These are phyloP conservation scores for Congeria kusceri DNA, from an alignment of 2,888 invertebrate genomes.

Conservation along the genomic window DNA sequence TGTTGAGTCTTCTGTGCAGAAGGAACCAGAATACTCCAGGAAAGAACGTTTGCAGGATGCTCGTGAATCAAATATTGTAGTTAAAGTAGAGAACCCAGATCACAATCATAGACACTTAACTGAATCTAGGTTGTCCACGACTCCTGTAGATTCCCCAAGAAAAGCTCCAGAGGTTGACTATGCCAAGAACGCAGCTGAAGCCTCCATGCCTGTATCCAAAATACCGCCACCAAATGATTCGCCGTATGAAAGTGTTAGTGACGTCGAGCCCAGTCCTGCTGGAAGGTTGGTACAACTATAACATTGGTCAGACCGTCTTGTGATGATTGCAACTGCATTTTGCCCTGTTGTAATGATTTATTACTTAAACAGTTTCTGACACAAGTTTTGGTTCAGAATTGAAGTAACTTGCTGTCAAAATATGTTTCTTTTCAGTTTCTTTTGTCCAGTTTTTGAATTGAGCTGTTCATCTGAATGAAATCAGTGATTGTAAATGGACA, in stretches of 20 bases:
- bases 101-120: conserved; percentile 35
- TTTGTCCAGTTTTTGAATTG: too few relatives aligned
- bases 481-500: too few relatives aligned
- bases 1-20: conserved; percentile 32
- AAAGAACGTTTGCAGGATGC: conserved; percentile 63
- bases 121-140: not conserved
- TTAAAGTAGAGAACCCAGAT: conserved; percentile 74
- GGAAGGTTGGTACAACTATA: conserved; percentile 65
- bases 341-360: too few relatives aligned
- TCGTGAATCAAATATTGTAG: conserved; percentile 72
- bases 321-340: too few relatives aligned
- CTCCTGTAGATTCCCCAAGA: conserved; percentile 38
- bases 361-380: too few relatives aligned
- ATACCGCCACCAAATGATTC: conserved; percentile 91
- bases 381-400: too few relatives aligned
- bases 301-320: not conserved
- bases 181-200: too few relatives aligned
- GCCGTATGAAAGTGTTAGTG: conserved; percentile 83
- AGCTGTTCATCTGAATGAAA: too few relatives aligned
- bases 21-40: conserved; percentile 58
- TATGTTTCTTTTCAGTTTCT: too few relatives aligned
- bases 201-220: too few relatives aligned
- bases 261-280: conserved; percentile 63
- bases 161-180: conserved; percentile 2
- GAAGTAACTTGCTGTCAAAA: too few relatives aligned